Base-by-base conservation (phyloP, 1,140 invertebrate species). In the Agraylea sexmaculata region DNA sequence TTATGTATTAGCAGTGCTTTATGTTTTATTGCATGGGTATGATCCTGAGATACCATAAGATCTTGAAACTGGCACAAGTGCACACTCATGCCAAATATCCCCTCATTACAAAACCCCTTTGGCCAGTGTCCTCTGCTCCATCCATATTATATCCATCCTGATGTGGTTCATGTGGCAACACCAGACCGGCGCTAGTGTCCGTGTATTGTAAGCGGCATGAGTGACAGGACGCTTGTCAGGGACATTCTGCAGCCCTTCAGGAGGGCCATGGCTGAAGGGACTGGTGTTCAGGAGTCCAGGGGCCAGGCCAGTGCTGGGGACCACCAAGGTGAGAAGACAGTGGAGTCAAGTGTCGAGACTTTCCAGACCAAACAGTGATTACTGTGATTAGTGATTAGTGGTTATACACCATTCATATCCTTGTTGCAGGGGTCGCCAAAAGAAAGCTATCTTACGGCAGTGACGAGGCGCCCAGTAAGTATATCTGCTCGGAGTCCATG, bases 211-310 rank as follows among this genome's bases (percentile, higher is more conserved):
- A 33, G 66, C 66, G 62, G 57, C 62, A 39, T 59, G 60, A 49
- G 59, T 11, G 61, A 68, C 46, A 60, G 62, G 54, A 66, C 65
- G 29, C 48, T 68, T 31, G 58, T 63, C 35, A 58, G 56, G 37
- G 61, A 65, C 51, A 62, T 66, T 13, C 49, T 68, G 17, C 57
- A 64, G 43, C 65, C 65, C 5, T 68, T 66, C 46, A 53, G 62
- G 43, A 55, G 62, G 22, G 64, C 58, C 35, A 61, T 66, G 44
- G 62, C 60, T 6, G 20, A 33, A 12, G 18, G 22, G 10, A 35
- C 42, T 25, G 7, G 23, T 25, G 23, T 7, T 8, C n/a, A 8
- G 7, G 23, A 12, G 23, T 20, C 23, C 37, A 6, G 33, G 29
- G 8, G 22, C 43, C 2, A 37, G 33, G 21, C 28, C 34, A 11